A percentile compares a stretch with the other conserved stretches of the same genome.
phyloP scores from a whole-genome alignment of 2,113 vertebrate species.

The Alouatta palliata region DNA sequence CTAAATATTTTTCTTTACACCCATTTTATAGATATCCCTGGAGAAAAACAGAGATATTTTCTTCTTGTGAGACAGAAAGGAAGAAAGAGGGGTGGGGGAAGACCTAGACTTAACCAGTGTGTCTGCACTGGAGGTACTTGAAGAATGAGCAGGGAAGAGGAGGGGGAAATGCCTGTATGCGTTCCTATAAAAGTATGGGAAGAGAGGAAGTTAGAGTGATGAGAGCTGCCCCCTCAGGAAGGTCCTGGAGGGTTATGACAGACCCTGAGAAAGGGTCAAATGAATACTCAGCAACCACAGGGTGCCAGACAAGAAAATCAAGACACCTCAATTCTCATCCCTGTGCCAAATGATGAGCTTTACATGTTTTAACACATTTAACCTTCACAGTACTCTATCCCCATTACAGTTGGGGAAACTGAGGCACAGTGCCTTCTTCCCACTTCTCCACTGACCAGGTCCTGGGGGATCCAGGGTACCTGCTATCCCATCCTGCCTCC shows the following conservation, averaged over 20 bases:
- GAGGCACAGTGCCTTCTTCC: not conserved
- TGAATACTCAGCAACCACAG: not conserved
- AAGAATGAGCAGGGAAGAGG: not conserved
- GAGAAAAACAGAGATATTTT: not conserved
- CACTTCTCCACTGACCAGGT: not conserved
- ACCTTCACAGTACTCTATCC: not conserved
- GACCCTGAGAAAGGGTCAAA: not conserved
- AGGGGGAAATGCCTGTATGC: not conserved
- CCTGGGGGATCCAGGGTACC: not conserved
- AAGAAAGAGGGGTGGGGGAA: not conserved
- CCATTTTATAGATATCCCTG: not conserved
- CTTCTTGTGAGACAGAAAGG: not conserved
- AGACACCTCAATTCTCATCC: not conserved
- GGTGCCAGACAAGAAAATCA: not conserved
- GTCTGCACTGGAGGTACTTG: not conserved
- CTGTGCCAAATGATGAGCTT: not conserved
- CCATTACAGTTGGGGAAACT: not conserved
- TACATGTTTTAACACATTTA: not conserved
- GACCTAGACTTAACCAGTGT: not conserved
- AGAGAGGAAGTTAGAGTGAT: not conserved
- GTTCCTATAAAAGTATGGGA: not conserved
- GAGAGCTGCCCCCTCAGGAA: not conserved
- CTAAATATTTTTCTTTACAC: not conserved
- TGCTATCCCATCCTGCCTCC: not conserved
- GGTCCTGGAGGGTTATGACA: not conserved